Evolutionary conservation across 2,113 vertebrate genomes (phyloP), one percentile per base, ranked within the genome.

Genomic region (Phaethon lepturus): DNA sequence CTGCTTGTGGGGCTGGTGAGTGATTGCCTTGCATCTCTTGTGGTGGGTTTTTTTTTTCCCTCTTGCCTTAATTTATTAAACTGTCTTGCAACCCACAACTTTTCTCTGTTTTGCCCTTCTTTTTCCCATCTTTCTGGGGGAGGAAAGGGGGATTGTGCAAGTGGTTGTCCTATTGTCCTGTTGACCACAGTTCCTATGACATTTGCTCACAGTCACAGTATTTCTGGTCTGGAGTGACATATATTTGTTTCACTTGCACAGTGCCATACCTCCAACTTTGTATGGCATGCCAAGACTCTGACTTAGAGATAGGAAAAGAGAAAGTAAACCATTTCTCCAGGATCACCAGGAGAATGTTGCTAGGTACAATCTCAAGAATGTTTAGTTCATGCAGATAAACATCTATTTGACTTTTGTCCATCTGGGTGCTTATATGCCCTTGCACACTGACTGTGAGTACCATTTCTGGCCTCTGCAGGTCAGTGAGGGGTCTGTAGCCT

Each of bases 41-140:
- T 11, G 9, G 10, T 60, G 2, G 5, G 1, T 9, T 16, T 23
- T 68, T 38, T 35, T 38, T 9, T 0, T 2, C 2, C 6, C 6
- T 28, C 14, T 76, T 84, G 35, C 29, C 18, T 58, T 67, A 35
- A 52, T 69, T 87, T 59, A 28, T 50, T 59, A 47, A 87, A 72
- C n/a, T 47, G 3, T 26, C 17, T 42, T 0, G 1, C 9, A 66
- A 58, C 7, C 7, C 10, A 64, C 8, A 56, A 49, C 3, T 47
- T 59, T n/a, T 85, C 11, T 68, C 7, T 88, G 33, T 87, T 77
- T 71, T 71, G 14, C 14, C 74, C 3, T 40, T 82, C 11, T 63
- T 74, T 6, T 74, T 18, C 10, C 3, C 13, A 1, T 42, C 14
- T 59, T 62, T 82, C 42, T 67, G 1, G 1, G 10, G 9, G 3